Evolutionary conservation across 30 jellyfish, hydroid and myxozoan genomes (phyloP), one percentile per base, ranked within the genome.

Genomic region (Aurelia coerulea): DNA sequence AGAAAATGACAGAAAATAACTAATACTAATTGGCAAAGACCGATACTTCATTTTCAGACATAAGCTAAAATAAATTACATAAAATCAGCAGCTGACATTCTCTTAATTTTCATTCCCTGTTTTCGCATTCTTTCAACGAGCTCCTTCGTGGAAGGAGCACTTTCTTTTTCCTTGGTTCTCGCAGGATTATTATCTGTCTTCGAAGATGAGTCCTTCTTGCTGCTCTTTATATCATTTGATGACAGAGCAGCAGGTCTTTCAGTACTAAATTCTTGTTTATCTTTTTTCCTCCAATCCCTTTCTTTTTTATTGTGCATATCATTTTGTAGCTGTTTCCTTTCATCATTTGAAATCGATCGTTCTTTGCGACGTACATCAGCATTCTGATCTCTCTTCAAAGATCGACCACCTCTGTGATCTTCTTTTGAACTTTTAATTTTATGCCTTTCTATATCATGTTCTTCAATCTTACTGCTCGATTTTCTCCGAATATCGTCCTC

Each of bases 51-150:
- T 23, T 23, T 23, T 23, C 29, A 23, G 29, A 23, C 29, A 23
- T 23, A 23, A 23, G 29, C 29, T 23, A 23, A 23, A 23, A 23
- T 0, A 15, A 60, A 11, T 42, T 79, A 88, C 96, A 88, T 88
- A 50, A 88, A 88, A 69, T 88, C 96, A 56, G 91, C 91, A 2
- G 90, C 91, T 10, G 96, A 65, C 91, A 34, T 88, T 59, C 96
- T 52, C 60, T 88, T 78, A 6, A 88, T 12, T 5, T 63, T 32
- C 51, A 78, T 42, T 2, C 96, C 88, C 18, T 88, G 96, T 54
- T 88, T 78, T 67, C 73, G 78, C 70, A 88, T 52, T 69, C 39
- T 88, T 69, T 78, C 81, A 18, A 51, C 69, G 42, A 88, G 18
- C 9, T 46, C 91, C 41, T 59, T 69, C 4, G 89, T 85, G 41